Evolutionary conservation across 2,797 vertebrate genomes (phyloP), one percentile per base, ranked within the genome.

Genomic region (Ceryle rudis): DNA sequence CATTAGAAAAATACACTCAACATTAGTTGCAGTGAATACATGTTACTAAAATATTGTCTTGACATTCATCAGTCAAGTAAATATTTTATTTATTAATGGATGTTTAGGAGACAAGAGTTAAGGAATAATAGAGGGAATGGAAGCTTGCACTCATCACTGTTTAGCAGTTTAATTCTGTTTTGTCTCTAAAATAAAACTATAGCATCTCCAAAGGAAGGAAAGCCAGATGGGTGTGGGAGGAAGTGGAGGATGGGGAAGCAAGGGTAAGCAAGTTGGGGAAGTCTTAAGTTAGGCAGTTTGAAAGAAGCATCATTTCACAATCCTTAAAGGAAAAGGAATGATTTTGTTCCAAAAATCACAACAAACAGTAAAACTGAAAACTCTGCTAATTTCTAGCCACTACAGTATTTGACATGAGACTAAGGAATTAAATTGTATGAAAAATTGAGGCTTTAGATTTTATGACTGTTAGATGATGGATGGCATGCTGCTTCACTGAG

Each of bases 191-290:
- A 65, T 86, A 83, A 66, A 86, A 71, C 33, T 11, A 39, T 67
- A 41, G 70, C 72, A 58, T 54, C 80, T 92, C 74, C 54, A 81
- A 58, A 93, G 92, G 93, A 95, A 94, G 89, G 84, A 85, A 96
- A 75, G 60, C 87, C 83, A 91, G 77, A 81, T 95, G 91, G 93
- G 91, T 96, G 96, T 96, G 95, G 93, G 96, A 96, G 97, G 96
- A 96, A 95, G 85, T 25, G 49, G 84, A 89, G 69, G 82, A 92
- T 82, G 81, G 70, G 93, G 90, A 93, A 95, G 82, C 39, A 66
- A 81, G 83, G 66, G 93, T 89, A 92, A 96, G 81, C 42, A 70
- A 83, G 71, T 80, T 92, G 44, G 78, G 89, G 87, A 96, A 95
- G 89, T 81, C 78, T 89, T 75, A 47, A 94, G 55, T 90, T 81